Evolutionary conservation across 2,888 invertebrate species (phyloP).

Genomic region (Hirudinaria manillensis): DNA sequence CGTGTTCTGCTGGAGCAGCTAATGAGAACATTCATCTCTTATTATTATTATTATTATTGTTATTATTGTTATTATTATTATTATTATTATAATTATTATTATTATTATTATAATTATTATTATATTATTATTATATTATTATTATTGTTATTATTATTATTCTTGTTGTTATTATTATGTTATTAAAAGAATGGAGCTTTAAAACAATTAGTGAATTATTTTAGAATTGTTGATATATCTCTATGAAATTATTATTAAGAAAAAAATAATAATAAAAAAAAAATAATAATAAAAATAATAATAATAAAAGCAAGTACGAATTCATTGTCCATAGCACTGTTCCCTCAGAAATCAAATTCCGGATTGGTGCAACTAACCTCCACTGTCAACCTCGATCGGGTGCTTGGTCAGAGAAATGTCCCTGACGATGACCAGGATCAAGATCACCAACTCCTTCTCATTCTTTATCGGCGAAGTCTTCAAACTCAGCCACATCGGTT

Average conservation of each 20-base stretch:
- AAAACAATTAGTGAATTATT: no score
- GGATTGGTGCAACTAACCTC: slow-evolving; percentile 43
- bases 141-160: no score
- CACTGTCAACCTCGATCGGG: slow-evolving; percentile 81
- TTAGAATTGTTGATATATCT: no score
- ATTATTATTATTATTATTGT: background rate
- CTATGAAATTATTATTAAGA: no score
- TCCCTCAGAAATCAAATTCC: background rate
- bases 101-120: slow-evolving; percentile 26
- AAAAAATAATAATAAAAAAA: background rate
- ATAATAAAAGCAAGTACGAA: slow-evolving; percentile 24
- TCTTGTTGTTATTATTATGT: no score
- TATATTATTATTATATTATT: no score
- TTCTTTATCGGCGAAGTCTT: slow-evolving; percentile 98
- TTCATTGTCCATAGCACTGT: slow-evolving; percentile 24
- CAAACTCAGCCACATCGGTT: slow-evolving; percentile 95
- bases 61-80: slow-evolving; percentile 13
- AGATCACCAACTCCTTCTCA: slow-evolving; percentile 95
- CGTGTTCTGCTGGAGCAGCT: no score
- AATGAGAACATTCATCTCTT: no score
- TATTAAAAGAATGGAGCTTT: no score
- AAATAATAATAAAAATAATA: slow-evolving; percentile 21
- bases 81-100: slow-evolving; percentile 18
- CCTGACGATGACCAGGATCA: slow-evolving; percentile 95
- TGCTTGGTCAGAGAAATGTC: slow-evolving; percentile 99